Percentiles rank a stretch among this genome's conserved stretches.
These are phyloP conservation scores for Tetranychus piercei DNA, from an alignment of 2,888 invertebrate species.

Conservation along the genomic window DNA sequence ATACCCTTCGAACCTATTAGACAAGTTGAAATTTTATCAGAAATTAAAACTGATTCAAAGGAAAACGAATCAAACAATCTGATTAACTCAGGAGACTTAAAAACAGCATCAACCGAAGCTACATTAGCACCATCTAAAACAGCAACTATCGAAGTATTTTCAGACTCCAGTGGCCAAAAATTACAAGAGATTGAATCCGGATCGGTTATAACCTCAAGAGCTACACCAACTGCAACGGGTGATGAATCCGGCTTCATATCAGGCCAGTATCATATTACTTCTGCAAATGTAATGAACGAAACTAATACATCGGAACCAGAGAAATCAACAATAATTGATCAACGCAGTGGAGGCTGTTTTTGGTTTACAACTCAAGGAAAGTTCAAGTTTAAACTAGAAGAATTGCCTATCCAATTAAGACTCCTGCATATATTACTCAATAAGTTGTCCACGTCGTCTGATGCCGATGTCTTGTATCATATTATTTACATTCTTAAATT, in stretches of 20 bases:
- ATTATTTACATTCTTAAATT: conserved; percentile 76
- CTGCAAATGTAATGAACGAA: neutral
- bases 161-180: neutral
- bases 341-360: conserved; percentile 44
- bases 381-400: conserved; percentile 71
- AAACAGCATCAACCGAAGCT: neutral
- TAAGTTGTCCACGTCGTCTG: conserved; percentile 38
- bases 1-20: conserved; percentile 9
- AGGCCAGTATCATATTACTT: neutral
- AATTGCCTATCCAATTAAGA: conserved; percentile 74
- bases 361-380: conserved; percentile 85
- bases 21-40: neutral
- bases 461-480: conserved; percentile 81
- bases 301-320: neutral
- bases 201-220: neutral
- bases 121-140: neutral
- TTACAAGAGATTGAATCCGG: neutral
- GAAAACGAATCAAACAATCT: neutral
- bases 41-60: neutral
- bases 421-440: conserved; percentile 68
- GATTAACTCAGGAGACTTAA: neutral
- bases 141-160: neutral
- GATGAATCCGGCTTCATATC: neutral
- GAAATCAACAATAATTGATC: conserved; percentile 2
- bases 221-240: neutral